phyloP scores from a whole-genome alignment of 2,797 vertebrate genomes.

The Lacerta agilis region DNA sequence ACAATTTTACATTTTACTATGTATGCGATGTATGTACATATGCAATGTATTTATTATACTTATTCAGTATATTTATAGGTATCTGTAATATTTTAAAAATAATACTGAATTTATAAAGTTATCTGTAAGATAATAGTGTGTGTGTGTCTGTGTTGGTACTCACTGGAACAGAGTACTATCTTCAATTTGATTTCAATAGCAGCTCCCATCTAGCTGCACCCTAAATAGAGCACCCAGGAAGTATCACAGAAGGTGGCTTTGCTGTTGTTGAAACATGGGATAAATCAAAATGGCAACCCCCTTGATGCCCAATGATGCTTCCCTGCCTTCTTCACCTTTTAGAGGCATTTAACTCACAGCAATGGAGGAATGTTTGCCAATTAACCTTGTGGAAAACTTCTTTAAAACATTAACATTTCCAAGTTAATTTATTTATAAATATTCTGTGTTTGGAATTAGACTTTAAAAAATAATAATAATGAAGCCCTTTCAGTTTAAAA shows the following conservation, averaged over 20 bases:
- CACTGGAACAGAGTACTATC: no score
- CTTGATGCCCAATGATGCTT: neutral
- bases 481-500: neutral
- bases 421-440: slow-evolving; percentile 2
- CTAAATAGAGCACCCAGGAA: neutral
- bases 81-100: no score
- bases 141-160: no score
- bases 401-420: neutral
- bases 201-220: neutral
- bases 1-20: no score
- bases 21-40: no score
- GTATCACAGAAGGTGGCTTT: neutral
- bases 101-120: no score
- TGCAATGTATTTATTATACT: no score
- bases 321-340: neutral
- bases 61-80: no score
- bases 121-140: no score
- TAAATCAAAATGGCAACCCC: neutral
- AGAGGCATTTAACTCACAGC: neutral
- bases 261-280: neutral
- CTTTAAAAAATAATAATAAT: neutral
- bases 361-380: neutral
- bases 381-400: neutral
- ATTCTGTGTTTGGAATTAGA: neutral
- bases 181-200: neutral